Evolutionary conservation across 2,113 vertebrate genomes (phyloP), one percentile per base, ranked within the genome.

Genomic region (Lophius piscatorius): DNA sequence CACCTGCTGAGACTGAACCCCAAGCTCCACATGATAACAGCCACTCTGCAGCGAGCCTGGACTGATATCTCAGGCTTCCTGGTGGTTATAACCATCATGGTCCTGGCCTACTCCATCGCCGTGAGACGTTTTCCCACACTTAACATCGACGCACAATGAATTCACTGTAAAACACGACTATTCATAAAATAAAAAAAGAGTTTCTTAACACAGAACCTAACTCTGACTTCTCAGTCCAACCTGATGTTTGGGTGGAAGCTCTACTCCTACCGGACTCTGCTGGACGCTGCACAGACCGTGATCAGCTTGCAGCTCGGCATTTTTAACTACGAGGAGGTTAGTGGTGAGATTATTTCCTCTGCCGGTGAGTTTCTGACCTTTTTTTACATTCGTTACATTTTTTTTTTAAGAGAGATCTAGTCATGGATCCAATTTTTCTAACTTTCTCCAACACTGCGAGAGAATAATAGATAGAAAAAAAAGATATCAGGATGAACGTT

Each of bases 271-370:
- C 93, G 93, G 88, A 96, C 94, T 34, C 87, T 98, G 46, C 87
- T 94, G 36, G 92, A 96, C 50, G 91, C 96, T 0, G 93, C 91
- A 47, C 93, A 94, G 86, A 96, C 94, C 8, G 94, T 98, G 87
- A 89, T 97, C 84, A 97, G 95, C 77, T 91, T 98, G 78, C 96
- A 98, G 86, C 85, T 98, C 47, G 96, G 96, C 51, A 95, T 98
- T 83, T 99, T 98, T 87, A 98, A 98, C 90, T 99, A 98, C 0
- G 93, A 98, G 29, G 96, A 98, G 92, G 96, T 98, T 38, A 46
- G 82, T 81, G 76, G 29, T 58, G 23, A 41, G 23, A 33, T 9
- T 49, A 3, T 56, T 38, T 10, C 29, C 11, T 31, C 8, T 31
- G 9, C 29, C 11, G n/a, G n/a, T n/a, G n/a, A n/a, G n/a, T n/a